phyloP scores from a whole-genome alignment of 2,888 invertebrate genomes.

The Polylopha cassiicola region DNA sequence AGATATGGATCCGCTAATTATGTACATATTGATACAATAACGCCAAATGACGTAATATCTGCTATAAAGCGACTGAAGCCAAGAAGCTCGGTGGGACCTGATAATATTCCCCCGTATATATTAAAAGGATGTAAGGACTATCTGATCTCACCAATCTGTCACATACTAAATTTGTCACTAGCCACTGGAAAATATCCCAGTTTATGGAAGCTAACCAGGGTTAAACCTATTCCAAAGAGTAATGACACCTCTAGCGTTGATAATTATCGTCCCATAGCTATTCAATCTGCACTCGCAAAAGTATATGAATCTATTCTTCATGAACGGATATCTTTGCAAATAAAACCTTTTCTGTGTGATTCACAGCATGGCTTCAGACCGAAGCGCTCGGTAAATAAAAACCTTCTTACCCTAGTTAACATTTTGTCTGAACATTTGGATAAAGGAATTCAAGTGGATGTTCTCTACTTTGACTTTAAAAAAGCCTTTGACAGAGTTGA shows the following conservation, averaged over 20 bases:
- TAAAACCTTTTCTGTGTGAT: constrained; percentile 6
- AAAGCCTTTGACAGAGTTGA: background rate
- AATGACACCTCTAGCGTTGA: constrained; percentile 1
- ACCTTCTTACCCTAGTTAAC: constrained; percentile 5
- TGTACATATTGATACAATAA: background rate
- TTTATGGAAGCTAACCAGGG: constrained; percentile 9
- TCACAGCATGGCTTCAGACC: constrained; percentile 15
- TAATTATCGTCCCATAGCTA: constrained; percentile 12
- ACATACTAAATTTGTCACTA: constrained; percentile 8
- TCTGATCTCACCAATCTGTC: background rate
- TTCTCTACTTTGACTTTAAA: constrained; percentile 7
- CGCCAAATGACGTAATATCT: background rate
- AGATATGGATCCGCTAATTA: background rate
- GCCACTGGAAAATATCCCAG: constrained; percentile 7
- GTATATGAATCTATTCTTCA: constrained; percentile 12
- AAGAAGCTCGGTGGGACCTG: background rate
- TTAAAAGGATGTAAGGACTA: background rate
- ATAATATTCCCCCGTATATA: constrained; percentile 3
- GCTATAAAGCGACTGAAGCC: background rate
- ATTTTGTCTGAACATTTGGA: constrained; percentile 2
- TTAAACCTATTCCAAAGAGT: constrained; percentile 10
- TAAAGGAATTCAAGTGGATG: constrained; percentile 10
- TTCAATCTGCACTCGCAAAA: constrained; percentile 13
- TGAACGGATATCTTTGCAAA: constrained; percentile 1
- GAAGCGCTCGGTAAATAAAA: constrained; percentile 11